Evolutionary conservation across 2,888 invertebrate genomes (phyloP), one percentile per base, ranked within the genome.

Genomic region (Candidula unifasciata): DNA sequence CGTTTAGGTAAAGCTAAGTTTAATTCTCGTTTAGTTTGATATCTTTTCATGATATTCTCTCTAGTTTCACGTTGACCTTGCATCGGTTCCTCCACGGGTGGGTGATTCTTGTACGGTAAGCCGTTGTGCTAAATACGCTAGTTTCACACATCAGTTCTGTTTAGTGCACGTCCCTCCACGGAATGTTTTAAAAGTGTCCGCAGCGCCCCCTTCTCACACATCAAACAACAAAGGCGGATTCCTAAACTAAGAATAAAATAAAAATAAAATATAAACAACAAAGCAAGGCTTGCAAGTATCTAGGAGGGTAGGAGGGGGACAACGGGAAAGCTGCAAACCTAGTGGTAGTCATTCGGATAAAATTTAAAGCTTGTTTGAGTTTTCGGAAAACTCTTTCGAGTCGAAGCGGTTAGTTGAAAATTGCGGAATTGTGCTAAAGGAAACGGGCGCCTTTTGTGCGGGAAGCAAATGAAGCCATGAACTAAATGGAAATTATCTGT

Each of bases 401-500:
- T 44, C 13, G 44, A 44, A 24, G n/a, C n/a, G 60, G 60, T 21
- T 16, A 21, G 60, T 21, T 60, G 24, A 24, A n/a, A 60, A 60
- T 60, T 60, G n/a, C 60, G 60, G 24, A n/a, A 60, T 60, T 60
- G 60, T 60, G 60, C 24, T 24, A 60, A 21, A 44, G 27, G 3
- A 33, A 30, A 44, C 24, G n/a, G 27, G 66, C 27, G 52, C 54
- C 60, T 33, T 30, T 71, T 80, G 30, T 80, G 35, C 54, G 71
- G 80, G 57, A n/a, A 80, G 33, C 71, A 54, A 80, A 80, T 71
- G 80, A 80, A 71, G 71, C 80, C 52, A 24, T 80, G 27, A 54
- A 71, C 27, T 52, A 64, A 78, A 64, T 60, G 37, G n/a, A 27
- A 33, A 69, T 33, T 69, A 69, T 69, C 80, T 69, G 52, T 52